phyloP scores from a whole-genome alignment of 2,888 invertebrate genomes.

The Bembecia ichneumoniformis region DNA sequence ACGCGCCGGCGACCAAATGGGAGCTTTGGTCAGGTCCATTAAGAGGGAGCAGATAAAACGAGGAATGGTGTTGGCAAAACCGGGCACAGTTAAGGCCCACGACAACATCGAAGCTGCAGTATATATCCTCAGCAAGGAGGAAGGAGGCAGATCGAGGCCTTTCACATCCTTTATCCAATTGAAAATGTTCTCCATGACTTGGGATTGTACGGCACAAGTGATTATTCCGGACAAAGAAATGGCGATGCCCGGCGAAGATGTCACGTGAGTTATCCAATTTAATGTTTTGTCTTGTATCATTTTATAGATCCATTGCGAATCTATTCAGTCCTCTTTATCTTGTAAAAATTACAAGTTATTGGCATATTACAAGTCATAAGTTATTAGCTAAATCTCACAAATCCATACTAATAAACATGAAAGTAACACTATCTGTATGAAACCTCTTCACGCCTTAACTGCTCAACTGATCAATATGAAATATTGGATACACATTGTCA shows the following conservation, averaged over 20 bases:
- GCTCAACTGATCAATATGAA: too few species aligned
- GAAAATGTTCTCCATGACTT: conserved; percentile 95
- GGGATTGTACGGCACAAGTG: conserved; percentile 90
- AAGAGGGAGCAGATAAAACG: conserved; percentile 85
- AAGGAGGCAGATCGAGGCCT: conserved; percentile 92
- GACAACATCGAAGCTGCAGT: conserved; percentile 91
- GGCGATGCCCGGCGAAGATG: conserved; percentile 99
- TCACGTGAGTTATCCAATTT: conserved; percentile 71
- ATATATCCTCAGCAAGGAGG: conserved; percentile 89
- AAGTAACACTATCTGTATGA: too few species aligned
- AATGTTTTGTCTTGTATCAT: too few species aligned
- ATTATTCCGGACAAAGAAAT: conserved; percentile 88
- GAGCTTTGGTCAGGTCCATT: conserved; percentile 89
- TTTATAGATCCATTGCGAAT: too few species aligned
- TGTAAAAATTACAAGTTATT: too few species aligned
- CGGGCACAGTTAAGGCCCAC: conserved; percentile 78
- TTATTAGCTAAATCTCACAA: too few species aligned
- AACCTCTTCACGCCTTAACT: too few species aligned
- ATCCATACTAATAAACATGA: too few species aligned
- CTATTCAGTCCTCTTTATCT: too few species aligned
- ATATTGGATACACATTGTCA: too few species aligned
- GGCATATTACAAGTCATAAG: too few species aligned
- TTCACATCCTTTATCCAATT: conserved; percentile 85
- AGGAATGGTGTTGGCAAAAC: conserved; percentile 77
- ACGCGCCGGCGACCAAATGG: conserved; percentile 97